phyloP scores from a whole-genome alignment of 2,113 vertebrate genomes.

The Amphiprion percula region DNA sequence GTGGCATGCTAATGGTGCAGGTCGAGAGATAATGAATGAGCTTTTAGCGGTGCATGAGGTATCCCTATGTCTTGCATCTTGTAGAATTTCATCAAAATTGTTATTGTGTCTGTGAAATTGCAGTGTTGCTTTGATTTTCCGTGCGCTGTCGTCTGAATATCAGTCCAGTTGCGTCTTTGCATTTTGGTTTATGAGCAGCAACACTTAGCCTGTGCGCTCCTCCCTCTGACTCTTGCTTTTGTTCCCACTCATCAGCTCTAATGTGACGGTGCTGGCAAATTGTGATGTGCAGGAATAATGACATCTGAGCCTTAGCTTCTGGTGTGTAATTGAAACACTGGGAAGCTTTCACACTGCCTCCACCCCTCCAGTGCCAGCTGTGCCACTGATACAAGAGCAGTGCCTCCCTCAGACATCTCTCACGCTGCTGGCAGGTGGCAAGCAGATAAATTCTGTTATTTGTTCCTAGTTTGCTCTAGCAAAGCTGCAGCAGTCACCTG shows the following conservation, averaged over 20 bases:
- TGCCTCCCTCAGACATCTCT: conserved; percentile 53
- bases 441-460: conserved; percentile 46
- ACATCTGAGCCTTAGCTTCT: conserved; percentile 61
- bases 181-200: conserved; percentile 20
- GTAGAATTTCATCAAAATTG: not conserved
- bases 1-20: conserved; percentile 9
- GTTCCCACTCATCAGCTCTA: conserved; percentile 50
- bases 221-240: conserved; percentile 36
- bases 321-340: conserved; percentile 76
- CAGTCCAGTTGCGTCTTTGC: conserved; percentile 21
- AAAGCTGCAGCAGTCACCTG: conserved; percentile 21
- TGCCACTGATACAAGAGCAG: conserved; percentile 54
- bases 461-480: conserved; percentile 40
- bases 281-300: conserved; percentile 65
- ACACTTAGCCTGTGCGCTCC: not conserved
- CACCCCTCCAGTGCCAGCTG: conserved; percentile 56
- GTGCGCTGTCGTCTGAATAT: conserved; percentile 16
- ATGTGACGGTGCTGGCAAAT: conserved; percentile 59
- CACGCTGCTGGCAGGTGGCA: conserved; percentile 63
- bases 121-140: conserved; percentile 9
- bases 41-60: conserved; percentile 3
- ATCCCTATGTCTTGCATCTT: conserved; percentile 18
- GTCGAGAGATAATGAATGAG: not conserved
- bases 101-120: conserved; percentile 15
- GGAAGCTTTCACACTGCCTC: conserved; percentile 42